Conservation (phyloP, 2,888 invertebrate genomes). For the Caenorhabditis uteleia region DNA sequence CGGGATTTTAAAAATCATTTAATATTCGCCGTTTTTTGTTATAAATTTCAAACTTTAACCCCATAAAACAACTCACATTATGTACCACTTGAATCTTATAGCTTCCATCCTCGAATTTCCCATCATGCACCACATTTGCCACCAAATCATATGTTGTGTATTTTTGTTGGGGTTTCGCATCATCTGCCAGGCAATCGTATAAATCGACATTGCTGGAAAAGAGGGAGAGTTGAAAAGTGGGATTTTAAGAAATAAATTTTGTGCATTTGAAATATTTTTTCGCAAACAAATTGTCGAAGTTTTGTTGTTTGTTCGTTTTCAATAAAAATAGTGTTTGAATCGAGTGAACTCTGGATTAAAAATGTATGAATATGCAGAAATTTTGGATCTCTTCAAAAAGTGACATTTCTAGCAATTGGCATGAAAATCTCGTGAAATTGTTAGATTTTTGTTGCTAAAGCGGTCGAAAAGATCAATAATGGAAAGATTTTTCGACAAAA, state of each 20-base stretch:
- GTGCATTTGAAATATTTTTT: not conserved
- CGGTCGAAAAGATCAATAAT: no score
- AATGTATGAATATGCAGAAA: no score
- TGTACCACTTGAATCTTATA: slow-evolving; percentile 92
- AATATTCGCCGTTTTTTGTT: not conserved
- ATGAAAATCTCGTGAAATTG: no score
- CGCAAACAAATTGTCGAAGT: not conserved
- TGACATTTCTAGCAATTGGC: no score
- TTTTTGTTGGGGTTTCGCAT: slow-evolving; percentile 76
- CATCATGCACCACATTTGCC: slow-evolving; percentile 99
- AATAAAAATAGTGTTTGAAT: no score
- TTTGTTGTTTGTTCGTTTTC: no score
- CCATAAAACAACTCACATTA: no score
- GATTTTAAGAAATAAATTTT: not conserved
- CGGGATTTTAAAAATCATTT: no score
- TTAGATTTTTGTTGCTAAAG: no score
- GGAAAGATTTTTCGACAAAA: not conserved
- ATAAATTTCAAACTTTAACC: slow-evolving; percentile 65
- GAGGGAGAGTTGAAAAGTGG: not conserved
- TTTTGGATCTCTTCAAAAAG: no score
- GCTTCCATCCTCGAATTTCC: slow-evolving; percentile 90
- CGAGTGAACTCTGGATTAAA: no score
- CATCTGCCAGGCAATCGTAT: slow-evolving; percentile 88
- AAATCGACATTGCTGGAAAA: slow-evolving; percentile 90
- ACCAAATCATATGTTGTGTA: slow-evolving; percentile 92